These are phyloP conservation scores for Crossaster papposus DNA, from an alignment of 53 echinoderm and acorn worm species.

Conservation along the genomic window DNA sequence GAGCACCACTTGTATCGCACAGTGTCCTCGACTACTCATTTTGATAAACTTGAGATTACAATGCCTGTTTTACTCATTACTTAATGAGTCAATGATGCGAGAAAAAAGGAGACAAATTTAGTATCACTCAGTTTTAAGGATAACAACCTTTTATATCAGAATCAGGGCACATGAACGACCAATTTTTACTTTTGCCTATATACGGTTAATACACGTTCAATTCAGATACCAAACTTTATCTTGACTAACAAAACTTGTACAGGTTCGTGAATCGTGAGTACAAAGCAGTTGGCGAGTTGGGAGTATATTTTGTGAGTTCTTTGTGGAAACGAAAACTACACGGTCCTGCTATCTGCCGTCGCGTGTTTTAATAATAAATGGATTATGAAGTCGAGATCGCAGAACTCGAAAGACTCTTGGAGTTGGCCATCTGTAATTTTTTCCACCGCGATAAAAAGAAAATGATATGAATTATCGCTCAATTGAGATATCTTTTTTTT, in stretches of 20 bases:
- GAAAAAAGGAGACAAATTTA: background rate
- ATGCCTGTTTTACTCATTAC: background rate
- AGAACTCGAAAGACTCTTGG: background rate
- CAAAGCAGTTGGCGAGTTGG: no score
- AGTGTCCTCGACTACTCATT: no score
- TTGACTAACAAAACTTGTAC: no score
- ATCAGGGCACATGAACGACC: no score
- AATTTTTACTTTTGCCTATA: no score
- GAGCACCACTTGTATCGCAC: no score
- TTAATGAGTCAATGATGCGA: background rate
- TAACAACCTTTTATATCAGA: no score
- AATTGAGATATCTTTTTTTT: background rate
- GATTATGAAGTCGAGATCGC: background rate
- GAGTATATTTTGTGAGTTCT: background rate
- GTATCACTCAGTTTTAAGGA: no score
- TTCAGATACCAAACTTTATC: no score
- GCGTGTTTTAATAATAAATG: background rate
- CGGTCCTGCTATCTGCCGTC: background rate
- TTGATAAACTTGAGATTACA: no score
- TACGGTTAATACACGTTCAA: no score
- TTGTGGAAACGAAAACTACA: background rate
- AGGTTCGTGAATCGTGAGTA: no score
- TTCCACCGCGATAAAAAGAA: background rate
- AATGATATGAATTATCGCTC: background rate
- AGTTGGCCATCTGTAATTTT: conserved; percentile 10